Base-by-base conservation (phyloP, 1,140 invertebrate species). In the Bombus cullumanus region DNA sequence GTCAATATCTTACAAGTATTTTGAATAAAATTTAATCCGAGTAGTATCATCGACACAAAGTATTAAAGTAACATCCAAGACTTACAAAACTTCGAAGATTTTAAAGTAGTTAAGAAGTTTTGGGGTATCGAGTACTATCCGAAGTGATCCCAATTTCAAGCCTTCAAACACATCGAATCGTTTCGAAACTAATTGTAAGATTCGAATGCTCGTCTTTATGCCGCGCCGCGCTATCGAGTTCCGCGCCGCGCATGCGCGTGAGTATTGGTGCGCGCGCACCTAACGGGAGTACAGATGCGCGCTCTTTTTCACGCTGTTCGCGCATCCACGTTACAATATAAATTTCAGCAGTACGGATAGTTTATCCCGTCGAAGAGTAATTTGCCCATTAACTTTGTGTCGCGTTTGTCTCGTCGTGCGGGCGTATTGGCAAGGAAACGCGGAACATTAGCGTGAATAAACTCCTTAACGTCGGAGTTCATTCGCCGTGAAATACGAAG, bases 321-420 rank as follows among this genome's bases (percentile, higher is more conserved):
- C 10, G 10, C 47, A 13, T 43, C 37, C 8, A 8, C 68, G 68
- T 9, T 9, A 22, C 13, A 31, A 82, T 75, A 82, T 75, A 75
- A 82, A 75, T 75, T 31, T 22, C 59, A 22, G n/a, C 43, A 37
- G 1, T 13, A 10, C 12, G 8, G 18, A 34, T 25, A 53, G 9
- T 34, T 62, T 64, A 80, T 72, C 68, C 34, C 3, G 28, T 4
- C 31, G 69, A 57, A 43, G 59, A 86, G 80, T 82, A 76, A 82
- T 76, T 76, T 74, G 53, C 6, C 47, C 84, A 69, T 86, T 86
- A 86, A 71, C 25, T 76, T 71, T 25, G 79, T 68, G 47, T 59
- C 69, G n/a, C n/a, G 79, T 71, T 59, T 71, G 72, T 86, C 43
- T 62, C 28, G 15, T 72, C n/a, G 47, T 28, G 22, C 22, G 9